phyloP scores from a whole-genome alignment of 2,888 invertebrate genomes.

The Crematogaster levior region DNA sequence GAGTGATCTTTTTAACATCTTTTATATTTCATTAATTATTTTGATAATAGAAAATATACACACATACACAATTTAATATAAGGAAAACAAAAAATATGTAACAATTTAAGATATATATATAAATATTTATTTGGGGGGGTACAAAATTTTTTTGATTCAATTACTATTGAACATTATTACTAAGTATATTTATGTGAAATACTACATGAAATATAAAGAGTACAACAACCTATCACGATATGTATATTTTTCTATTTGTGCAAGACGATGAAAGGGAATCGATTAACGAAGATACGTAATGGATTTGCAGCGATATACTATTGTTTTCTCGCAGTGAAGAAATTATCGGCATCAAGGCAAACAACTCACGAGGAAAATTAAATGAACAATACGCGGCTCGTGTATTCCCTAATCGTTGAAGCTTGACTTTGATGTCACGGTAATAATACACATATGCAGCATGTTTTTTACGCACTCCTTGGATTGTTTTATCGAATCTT shows the following conservation, averaged over 20 bases:
- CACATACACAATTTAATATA: not conserved
- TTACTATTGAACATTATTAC: not conserved
- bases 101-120: not conserved
- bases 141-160: not conserved
- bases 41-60: not conserved
- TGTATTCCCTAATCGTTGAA: constrained; percentile 52
- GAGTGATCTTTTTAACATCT: too few species aligned
- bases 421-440: constrained; percentile 54
- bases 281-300: constrained; percentile 25
- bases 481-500: constrained; percentile 10
- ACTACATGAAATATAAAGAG: not conserved
- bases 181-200: not conserved
- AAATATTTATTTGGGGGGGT: not conserved
- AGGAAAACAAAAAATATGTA: not conserved
- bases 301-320: constrained; percentile 28
- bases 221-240: constrained; percentile 36
- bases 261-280: constrained; percentile 35
- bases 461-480: constrained; percentile 19
- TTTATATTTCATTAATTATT: too few species aligned
- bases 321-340: constrained; percentile 43
- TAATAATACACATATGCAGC: constrained; percentile 32
- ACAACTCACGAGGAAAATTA: constrained; percentile 70
- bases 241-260: constrained; percentile 16
- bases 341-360: constrained; percentile 68
- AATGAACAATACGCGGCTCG: constrained; percentile 52